Base-by-base conservation (phyloP, 2,797 vertebrate species). In the Acanthurus lineatus region DNA sequence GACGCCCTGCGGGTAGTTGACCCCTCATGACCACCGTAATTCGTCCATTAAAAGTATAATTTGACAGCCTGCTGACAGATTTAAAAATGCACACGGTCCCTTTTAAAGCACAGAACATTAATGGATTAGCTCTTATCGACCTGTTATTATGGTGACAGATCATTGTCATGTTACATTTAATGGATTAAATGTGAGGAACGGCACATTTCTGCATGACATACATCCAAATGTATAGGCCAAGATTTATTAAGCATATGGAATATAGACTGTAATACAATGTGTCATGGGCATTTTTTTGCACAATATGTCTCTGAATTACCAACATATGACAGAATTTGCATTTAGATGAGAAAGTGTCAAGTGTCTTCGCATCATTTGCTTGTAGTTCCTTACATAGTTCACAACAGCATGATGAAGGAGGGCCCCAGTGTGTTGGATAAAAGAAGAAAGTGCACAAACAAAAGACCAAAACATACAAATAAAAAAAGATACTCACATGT, bases 181-280 rank as follows among this genome's bases (percentile, higher is more conserved):
- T 44, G 53, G 35, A 35, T 53, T 59, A 51, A 16, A 69, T 49
- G 45, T 32, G 59, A 5, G 45, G 35, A 28, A 58, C 0, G 17
- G 64, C 52, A 62, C 40, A 49, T 42, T 74, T 54, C n/a, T 56
- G 42, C 40, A 22, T 28, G 47, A 72, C 54, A 54, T 74, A 53
- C 32, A 38, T 75, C 49, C 25, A 48, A 57, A 40, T 48, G 28
- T 44, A 65, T 10, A 61, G 42, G 14, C 45, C 47, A 66, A 69
- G 22, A 67, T 70, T 71, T 28, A 53, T 6, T 11, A 28, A 6
- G 38, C 64, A 17, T 69, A 73, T 60, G 0, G 28, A 12, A 40
- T 67, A 66, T 16, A 48, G 49, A 58, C 8, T 49, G 38, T 63
- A 7, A 19, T 9, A 16, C 9, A 20, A 49, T 9, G 22, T 47